These are phyloP conservation scores for Mormoops blainvillei DNA, from an alignment of 2,113 vertebrate species.

Conservation along the genomic window DNA sequence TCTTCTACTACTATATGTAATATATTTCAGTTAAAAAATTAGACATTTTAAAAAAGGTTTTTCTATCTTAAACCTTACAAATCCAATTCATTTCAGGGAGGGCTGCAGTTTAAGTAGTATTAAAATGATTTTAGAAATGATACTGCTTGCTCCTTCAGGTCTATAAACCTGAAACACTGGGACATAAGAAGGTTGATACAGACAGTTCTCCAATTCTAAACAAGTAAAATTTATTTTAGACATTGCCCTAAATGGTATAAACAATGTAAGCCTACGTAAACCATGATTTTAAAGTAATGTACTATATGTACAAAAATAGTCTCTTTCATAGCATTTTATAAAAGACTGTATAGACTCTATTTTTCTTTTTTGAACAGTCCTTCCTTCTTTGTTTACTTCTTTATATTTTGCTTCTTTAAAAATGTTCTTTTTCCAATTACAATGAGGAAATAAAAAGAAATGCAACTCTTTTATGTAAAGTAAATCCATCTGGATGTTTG, in stretches of 20 bases:
- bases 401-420: slow-evolving; percentile 74
- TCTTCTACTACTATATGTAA: neutral
- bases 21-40: neutral
- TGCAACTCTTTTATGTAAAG: slow-evolving; percentile 84
- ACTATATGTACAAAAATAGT: slow-evolving; percentile 4
- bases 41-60: neutral
- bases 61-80: slow-evolving; percentile 37
- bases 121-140: slow-evolving; percentile 42
- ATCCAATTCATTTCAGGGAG: neutral
- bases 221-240: slow-evolving; percentile 46
- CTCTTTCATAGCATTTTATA: slow-evolving; percentile 9
- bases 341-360: slow-evolving; percentile 49
- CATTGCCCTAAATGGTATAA: slow-evolving; percentile 21
- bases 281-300: slow-evolving; percentile 27
- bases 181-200: neutral
- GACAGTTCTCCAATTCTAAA: neutral
- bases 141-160: slow-evolving; percentile 28
- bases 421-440: slow-evolving; percentile 75
- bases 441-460: slow-evolving; percentile 84
- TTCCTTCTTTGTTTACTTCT: slow-evolving; percentile 77
- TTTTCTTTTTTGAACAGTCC: slow-evolving; percentile 65
- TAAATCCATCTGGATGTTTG: slow-evolving; percentile 87
- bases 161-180: neutral
- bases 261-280: neutral
- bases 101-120: neutral